Evolutionary conservation across 2,888 invertebrate genomes (phyloP).

Genomic region (Trilocha varians): DNA sequence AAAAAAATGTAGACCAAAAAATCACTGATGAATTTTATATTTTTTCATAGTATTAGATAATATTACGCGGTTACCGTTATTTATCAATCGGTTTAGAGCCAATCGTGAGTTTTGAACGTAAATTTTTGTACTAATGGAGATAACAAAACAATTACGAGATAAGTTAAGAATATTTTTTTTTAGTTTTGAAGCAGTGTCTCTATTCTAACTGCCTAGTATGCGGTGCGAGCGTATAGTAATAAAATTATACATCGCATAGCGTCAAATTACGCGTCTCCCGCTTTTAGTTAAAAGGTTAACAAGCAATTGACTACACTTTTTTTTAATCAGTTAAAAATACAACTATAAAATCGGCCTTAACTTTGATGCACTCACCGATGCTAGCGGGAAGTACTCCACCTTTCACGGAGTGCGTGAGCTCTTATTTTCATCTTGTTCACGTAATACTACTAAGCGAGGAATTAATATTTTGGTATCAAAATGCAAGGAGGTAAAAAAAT

Average conservation of each 20-base stretch:
- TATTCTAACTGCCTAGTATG: conserved; percentile 24
- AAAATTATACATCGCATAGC: conserved; percentile 70
- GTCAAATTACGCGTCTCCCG: conserved; percentile 72
- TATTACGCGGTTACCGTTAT: conserved; percentile 19
- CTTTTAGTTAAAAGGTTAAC: conserved; percentile 75
- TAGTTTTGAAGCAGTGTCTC: neutral
- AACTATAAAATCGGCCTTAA: conserved; percentile 43
- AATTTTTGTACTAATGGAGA: conserved; percentile 54
- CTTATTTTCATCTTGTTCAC: conserved; percentile 72
- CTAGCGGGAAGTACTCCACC: conserved; percentile 70
- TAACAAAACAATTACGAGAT: conserved; percentile 63
- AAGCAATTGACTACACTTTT: conserved; percentile 72
- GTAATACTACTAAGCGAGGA: conserved; percentile 70
- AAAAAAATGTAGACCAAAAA: neutral
- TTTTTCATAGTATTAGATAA: conserved; percentile 12
- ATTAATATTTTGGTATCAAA: conserved; percentile 72
- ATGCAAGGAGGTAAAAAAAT: conserved; percentile 69
- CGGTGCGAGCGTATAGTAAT: conserved; percentile 60
- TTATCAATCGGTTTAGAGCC: conserved; percentile 58
- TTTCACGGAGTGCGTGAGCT: conserved; percentile 67
- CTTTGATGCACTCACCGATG: conserved; percentile 52
- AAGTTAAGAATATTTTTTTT: conserved; percentile 33
- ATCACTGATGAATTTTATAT: conserved; percentile 22
- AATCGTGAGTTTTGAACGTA: conserved; percentile 64
- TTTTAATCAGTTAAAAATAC: conserved; percentile 73